These are phyloP conservation scores for Argyresthia albistria DNA, from an alignment of 2,888 invertebrate species.

Conservation along the genomic window DNA sequence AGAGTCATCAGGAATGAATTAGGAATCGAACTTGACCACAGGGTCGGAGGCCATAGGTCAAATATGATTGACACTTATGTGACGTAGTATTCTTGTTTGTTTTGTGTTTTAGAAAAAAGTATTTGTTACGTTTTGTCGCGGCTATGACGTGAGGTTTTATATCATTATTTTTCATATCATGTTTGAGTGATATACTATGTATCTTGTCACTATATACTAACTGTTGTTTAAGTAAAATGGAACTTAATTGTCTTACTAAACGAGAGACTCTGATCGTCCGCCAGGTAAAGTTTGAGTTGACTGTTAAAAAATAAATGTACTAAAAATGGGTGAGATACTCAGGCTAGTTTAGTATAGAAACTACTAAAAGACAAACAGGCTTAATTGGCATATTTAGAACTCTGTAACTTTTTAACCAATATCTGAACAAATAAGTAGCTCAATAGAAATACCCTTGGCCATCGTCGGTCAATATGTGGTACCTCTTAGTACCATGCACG, in stretches of 20 bases:
- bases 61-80: slow-evolving; percentile 42
- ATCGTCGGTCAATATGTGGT: slow-evolving; percentile 31
- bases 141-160: not conserved
- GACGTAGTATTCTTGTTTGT: slow-evolving; percentile 13
- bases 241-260: too few species aligned
- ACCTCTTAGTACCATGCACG: slow-evolving; percentile 26
- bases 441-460: not conserved
- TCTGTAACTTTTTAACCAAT: too few species aligned
- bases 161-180: not conserved
- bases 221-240: too few species aligned
- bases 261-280: too few species aligned
- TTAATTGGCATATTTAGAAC: too few species aligned
- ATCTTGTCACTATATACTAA: too few species aligned
- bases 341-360: too few species aligned
- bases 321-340: too few species aligned
- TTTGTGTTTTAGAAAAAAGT: not conserved
- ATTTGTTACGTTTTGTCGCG: not conserved
- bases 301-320: too few species aligned
- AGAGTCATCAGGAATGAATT: slow-evolving; percentile 54
- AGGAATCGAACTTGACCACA: slow-evolving; percentile 63
- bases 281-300: too few species aligned
- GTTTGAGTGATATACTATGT: not conserved
- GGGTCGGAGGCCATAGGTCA: slow-evolving; percentile 36
- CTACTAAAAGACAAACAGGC: too few species aligned
- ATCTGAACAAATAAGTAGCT: too few species aligned